A percentile compares a stretch with the other conserved stretches of the same genome.
Conservation (phyloP, 2,113 vertebrate genomes). For the Anhinga anhinga region DNA sequence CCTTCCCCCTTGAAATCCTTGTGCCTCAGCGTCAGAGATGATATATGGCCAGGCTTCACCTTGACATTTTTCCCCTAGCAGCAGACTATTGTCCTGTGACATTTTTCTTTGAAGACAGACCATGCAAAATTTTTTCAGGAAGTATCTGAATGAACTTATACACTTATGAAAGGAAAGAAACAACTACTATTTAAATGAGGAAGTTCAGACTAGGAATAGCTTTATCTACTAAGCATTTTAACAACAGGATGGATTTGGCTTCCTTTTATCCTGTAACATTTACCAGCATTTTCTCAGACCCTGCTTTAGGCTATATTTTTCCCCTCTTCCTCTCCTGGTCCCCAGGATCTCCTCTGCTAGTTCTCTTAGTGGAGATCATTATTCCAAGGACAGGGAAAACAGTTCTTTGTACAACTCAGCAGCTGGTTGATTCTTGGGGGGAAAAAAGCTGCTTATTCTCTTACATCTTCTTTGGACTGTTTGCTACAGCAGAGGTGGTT, state of each 20-base stretch:
- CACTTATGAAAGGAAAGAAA: not conserved
- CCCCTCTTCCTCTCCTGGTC: not conserved
- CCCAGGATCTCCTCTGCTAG: not conserved
- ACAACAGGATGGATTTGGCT: not conserved
- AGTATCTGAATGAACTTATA: not conserved
- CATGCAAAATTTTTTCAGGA: not conserved
- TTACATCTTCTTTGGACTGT: not conserved
- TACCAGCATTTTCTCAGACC: not conserved
- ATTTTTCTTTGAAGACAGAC: conserved; percentile 3
- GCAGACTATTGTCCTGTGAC: conserved; percentile 19
- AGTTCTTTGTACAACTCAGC: not conserved
- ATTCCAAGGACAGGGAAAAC: not conserved
- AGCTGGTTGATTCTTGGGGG: not conserved
- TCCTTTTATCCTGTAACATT: not conserved
- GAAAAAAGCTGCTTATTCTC: not conserved
- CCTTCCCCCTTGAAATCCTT: conserved; percentile 65
- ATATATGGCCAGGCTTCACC: conserved; percentile 62
- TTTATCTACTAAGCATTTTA: not conserved
- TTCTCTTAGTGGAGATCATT: not conserved
- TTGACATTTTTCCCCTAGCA: conserved; percentile 36
- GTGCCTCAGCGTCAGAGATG: conserved; percentile 48
- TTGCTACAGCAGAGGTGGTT: not conserved
- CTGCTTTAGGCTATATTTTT: not conserved
- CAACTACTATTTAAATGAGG: not conserved
- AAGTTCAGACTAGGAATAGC: not conserved